Evolutionary conservation across 2,888 invertebrate species (phyloP).

Genomic region (Geotrupes spiniger): DNA sequence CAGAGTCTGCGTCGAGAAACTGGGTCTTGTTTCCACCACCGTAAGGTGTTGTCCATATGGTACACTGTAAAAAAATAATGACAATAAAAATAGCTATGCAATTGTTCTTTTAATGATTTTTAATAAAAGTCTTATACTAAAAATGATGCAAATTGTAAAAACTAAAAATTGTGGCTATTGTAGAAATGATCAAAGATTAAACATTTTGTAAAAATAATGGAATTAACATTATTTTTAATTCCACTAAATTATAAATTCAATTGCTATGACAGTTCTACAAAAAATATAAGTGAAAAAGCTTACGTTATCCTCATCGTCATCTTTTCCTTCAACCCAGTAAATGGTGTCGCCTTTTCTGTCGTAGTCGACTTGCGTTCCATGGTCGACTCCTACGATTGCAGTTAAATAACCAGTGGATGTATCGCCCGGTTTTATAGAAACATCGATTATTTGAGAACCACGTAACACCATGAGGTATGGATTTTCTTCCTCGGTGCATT

Average conservation of each 20-base stretch:
- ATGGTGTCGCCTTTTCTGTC: conserved; percentile 81
- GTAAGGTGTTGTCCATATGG: conserved; percentile 79
- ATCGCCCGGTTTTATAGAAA: conserved; percentile 73
- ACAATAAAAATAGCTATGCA: too few species aligned
- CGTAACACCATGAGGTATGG: conserved; percentile 88
- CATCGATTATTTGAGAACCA: conserved; percentile 84
- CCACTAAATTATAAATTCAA: neutral
- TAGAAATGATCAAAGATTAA: too few species aligned
- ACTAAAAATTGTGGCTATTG: conserved; percentile 3
- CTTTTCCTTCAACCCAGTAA: conserved; percentile 83
- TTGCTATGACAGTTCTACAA: neutral
- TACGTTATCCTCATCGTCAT: conserved; percentile 69
- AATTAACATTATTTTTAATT: neutral
- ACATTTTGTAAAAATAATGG: too few species aligned
- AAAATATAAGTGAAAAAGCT: conserved; percentile 25
- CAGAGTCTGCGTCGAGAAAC: conserved; percentile 76
- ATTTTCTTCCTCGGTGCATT: conserved; percentile 80
- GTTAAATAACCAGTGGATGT: conserved; percentile 76
- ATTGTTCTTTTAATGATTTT: too few species aligned
- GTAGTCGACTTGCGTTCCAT: conserved; percentile 87
- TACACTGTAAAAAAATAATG: conserved; percentile 57
- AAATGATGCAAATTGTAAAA: conserved; percentile 19
- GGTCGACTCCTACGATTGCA: conserved; percentile 84
- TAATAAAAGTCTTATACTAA: too few species aligned
- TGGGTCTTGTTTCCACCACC: conserved; percentile 81